These are phyloP conservation scores for Nerophis ophidion DNA, from an alignment of 2,113 vertebrate species.

Conservation along the genomic window DNA sequence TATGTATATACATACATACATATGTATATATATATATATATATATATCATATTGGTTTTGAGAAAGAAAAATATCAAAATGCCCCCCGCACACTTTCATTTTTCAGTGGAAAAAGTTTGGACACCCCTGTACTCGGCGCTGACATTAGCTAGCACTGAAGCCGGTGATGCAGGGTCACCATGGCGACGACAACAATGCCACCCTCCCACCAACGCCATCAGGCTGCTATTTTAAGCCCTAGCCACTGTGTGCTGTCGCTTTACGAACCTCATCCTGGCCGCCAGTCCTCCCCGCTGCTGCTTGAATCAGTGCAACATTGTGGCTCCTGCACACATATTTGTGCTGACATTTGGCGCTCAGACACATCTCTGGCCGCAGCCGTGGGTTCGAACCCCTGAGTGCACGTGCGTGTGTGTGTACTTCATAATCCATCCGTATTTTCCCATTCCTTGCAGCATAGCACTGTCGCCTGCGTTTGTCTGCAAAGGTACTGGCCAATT, in stretches of 20 bases:
- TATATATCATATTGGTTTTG: too few relatives aligned
- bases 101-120: too few relatives aligned
- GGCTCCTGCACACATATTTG: conserved; percentile 26
- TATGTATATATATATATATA: neutral
- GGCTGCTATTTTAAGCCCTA: neutral
- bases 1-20: too few relatives aligned
- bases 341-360: conserved; percentile 31
- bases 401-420: conserved; percentile 9
- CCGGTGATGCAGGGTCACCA: neutral
- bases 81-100: too few relatives aligned
- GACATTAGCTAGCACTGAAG: neutral
- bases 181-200: neutral
- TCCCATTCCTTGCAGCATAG: too few relatives aligned
- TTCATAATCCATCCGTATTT: too few relatives aligned
- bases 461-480: too few relatives aligned
- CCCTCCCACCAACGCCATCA: neutral
- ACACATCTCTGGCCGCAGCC: conserved; percentile 33
- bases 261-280: conserved; percentile 24
- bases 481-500: too few relatives aligned
- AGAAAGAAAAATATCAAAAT: too few relatives aligned
- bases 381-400: conserved; percentile 17
- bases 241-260: conserved; percentile 5
- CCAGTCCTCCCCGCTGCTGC: conserved; percentile 8
- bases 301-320: conserved; percentile 28
- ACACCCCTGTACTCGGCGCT: too few relatives aligned